Evolutionary conservation across 2,797 vertebrate genomes (phyloP).

Genomic region (Mus minutoides): DNA sequence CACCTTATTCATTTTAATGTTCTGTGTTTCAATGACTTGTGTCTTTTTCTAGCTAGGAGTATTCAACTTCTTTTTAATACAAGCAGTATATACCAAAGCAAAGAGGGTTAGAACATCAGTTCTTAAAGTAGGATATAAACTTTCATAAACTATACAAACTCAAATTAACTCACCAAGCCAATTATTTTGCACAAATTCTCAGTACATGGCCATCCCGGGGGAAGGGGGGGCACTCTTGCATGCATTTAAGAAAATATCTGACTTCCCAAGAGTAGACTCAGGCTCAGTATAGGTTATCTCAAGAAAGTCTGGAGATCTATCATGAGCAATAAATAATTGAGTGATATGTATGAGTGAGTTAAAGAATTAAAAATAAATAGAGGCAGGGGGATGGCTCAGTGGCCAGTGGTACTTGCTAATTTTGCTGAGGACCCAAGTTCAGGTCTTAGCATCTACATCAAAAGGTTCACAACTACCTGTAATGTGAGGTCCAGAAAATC

Average conservation of each 20-base stretch:
- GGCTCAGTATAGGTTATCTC: neutral
- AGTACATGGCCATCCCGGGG: neutral
- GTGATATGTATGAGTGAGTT: neutral
- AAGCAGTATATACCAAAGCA: neutral
- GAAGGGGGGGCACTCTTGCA: fast-evolving
- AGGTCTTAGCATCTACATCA: too few species aligned
- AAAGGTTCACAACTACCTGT: too few species aligned
- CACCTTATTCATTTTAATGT: neutral
- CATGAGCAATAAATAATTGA: neutral
- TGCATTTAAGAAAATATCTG: neutral
- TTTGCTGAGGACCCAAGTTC: too few species aligned
- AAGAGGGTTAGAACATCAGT: neutral
- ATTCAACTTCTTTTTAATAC: neutral
- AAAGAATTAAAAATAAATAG: neutral
- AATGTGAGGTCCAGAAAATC: too few species aligned
- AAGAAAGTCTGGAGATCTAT: neutral
- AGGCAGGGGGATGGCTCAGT: too few species aligned
- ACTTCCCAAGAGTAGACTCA: neutral
- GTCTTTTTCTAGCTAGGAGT: neutral
- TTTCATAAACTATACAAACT: neutral
- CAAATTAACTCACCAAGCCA: neutral
- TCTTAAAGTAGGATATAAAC: neutral
- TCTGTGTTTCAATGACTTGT: neutral
- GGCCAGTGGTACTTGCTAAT: too few species aligned
- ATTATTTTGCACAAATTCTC: neutral